Percentiles rank a stretch among this genome's conserved stretches.
These are phyloP conservation scores for Nothobranchius kuhntae DNA, from an alignment of 2,113 vertebrate species.

Conservation along the genomic window DNA sequence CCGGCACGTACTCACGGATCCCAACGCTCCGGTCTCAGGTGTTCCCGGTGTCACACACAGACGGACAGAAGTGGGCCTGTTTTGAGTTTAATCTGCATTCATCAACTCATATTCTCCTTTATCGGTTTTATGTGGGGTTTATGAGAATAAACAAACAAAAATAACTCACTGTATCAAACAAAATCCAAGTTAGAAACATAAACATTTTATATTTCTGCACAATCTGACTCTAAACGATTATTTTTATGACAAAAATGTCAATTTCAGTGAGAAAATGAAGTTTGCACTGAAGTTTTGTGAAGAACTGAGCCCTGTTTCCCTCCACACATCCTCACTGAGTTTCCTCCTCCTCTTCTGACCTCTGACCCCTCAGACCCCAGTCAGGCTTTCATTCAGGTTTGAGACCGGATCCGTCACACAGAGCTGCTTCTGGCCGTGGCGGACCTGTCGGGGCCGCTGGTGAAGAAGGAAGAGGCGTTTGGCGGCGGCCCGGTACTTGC, in stretches of 20 bases:
- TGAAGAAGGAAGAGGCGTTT: conserved; percentile 77
- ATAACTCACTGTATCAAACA: conserved; percentile 4
- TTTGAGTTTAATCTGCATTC: conserved; percentile 57
- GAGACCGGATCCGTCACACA: conserved; percentile 49
- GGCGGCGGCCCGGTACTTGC: conserved; percentile 84
- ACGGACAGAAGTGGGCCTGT: conserved; percentile 22
- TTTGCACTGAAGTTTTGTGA: conserved; percentile 13
- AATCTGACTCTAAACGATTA: too few relatives aligned
- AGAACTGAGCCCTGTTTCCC: neutral
- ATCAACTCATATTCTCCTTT: conserved; percentile 21
- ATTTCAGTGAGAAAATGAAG: conserved; percentile 5
- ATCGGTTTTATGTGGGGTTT: conserved; percentile 5
- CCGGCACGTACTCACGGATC: conserved; percentile 41
- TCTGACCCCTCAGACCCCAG: conserved; percentile 55
- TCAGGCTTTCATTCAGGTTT: conserved; percentile 71
- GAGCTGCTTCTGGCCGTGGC: conserved; percentile 57
- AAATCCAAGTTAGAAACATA: conserved; percentile 14
- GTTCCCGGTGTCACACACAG: conserved; percentile 28
- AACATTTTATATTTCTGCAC: too few relatives aligned
- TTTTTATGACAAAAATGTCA: neutral
- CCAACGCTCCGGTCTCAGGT: conserved; percentile 64
- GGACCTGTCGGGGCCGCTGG: conserved; percentile 27
- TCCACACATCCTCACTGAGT: too few relatives aligned
- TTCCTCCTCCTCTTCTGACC: neutral
- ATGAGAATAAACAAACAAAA: conserved; percentile 27